Conservation (phyloP, 2,113 vertebrate species). For the Piaya cayana region DNA sequence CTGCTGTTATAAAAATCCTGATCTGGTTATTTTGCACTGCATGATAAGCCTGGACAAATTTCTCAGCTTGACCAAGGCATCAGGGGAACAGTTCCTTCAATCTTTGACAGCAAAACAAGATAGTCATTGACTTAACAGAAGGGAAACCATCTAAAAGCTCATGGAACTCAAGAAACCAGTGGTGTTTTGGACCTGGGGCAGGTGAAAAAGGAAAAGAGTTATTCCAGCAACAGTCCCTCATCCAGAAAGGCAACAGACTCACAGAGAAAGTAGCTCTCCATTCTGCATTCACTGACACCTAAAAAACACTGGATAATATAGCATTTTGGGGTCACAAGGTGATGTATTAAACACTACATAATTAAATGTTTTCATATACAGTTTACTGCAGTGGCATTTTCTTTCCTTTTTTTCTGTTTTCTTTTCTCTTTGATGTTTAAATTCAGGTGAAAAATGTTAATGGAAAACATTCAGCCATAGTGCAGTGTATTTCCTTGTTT, state of each 20-base stretch:
- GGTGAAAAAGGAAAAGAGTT: background rate
- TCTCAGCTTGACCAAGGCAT: background rate
- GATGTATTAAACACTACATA: background rate
- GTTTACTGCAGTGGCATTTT: background rate
- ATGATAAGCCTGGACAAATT: background rate
- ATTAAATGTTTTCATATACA: background rate
- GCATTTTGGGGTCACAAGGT: background rate
- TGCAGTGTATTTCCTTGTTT: background rate
- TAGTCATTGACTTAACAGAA: background rate
- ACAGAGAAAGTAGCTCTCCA: background rate
- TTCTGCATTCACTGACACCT: background rate
- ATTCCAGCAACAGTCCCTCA: background rate
- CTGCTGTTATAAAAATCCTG: background rate
- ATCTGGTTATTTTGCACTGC: background rate
- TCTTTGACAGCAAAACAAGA: background rate
- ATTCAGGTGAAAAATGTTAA: background rate
- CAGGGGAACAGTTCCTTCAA: background rate
- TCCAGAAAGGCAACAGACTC: background rate
- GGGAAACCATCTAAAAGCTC: background rate
- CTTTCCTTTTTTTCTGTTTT: background rate
- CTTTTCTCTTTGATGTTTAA: background rate
- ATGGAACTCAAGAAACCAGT: background rate
- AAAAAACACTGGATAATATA: background rate
- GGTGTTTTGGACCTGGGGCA: background rate
- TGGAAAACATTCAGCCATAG: background rate